Conservation (phyloP, 2,797 vertebrate genomes). For the Tachyglossus aculeatus region DNA sequence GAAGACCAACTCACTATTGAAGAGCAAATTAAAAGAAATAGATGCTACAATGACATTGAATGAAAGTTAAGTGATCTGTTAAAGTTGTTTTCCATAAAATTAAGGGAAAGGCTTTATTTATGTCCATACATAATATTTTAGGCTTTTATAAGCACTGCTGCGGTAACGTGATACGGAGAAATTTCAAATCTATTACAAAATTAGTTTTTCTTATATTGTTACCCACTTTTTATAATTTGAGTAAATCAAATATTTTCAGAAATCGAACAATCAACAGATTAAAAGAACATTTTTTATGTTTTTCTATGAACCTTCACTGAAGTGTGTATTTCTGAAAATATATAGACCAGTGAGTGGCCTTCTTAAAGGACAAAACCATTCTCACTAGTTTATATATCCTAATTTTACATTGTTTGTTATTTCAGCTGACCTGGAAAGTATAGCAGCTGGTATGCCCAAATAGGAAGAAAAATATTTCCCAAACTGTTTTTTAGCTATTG, state of each 20-base stretch:
- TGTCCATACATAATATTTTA: not conserved
- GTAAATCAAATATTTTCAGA: conserved; percentile 32
- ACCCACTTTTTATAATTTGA: conserved; percentile 23
- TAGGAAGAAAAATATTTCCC: conserved; percentile 57
- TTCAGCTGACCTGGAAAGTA: conserved; percentile 54
- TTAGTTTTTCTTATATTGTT: conserved; percentile 31
- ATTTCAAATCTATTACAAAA: conserved; percentile 4
- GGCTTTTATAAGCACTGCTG: conserved; percentile 13
- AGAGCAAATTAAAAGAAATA: conserved; percentile 85
- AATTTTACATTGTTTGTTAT: conserved; percentile 47
- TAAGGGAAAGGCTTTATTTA: conserved; percentile 17
- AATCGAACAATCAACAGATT: conserved; percentile 65
- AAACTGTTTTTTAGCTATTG: conserved; percentile 55
- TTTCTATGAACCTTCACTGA: conserved; percentile 17
- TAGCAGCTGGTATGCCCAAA: conserved; percentile 83
- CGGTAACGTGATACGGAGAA: conserved; percentile 34
- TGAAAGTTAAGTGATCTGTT: conserved; percentile 4
- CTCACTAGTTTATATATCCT: conserved; percentile 19
- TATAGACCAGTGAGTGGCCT: not conserved
- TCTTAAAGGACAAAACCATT: conserved; percentile 7
- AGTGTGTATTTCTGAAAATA: conserved; percentile 5
- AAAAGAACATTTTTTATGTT: conserved; percentile 38
- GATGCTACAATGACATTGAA: conserved; percentile 75
- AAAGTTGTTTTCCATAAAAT: not conserved
- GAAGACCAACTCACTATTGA: conserved; percentile 74